These are phyloP conservation scores for Pandemis heparana DNA, from an alignment of 2,888 invertebrate species.

Conservation along the genomic window DNA sequence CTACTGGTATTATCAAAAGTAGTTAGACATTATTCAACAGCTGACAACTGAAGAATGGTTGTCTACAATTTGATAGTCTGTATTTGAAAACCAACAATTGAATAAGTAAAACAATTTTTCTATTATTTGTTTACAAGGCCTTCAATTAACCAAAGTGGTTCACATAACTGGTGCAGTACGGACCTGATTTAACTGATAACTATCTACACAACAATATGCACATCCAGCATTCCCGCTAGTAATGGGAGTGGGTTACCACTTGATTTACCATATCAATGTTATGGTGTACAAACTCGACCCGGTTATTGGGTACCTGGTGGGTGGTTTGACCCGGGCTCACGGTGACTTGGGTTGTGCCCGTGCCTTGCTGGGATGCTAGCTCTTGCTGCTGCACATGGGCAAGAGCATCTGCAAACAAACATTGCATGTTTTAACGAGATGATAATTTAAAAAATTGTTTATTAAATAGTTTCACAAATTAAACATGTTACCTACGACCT, in stretches of 20 bases:
- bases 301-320: constrained; percentile 84
- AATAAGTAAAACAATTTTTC: too few species aligned
- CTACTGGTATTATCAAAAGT: too few species aligned
- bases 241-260: constrained; percentile 72
- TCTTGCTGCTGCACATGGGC: constrained; percentile 82
- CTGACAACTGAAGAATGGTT: too few species aligned
- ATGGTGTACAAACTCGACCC: constrained; percentile 85
- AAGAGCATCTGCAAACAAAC: constrained; percentile 67
- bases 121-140: too few species aligned
- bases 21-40: too few species aligned
- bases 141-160: neutral
- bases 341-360: constrained; percentile 66
- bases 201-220: constrained; percentile 66
- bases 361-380: constrained; percentile 66
- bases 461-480: too few species aligned
- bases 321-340: constrained; percentile 69
- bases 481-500: too few species aligned
- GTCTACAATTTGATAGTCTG: too few species aligned
- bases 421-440: neutral
- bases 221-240: constrained; percentile 74
- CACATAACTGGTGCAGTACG: neutral
- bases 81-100: too few species aligned
- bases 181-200: constrained; percentile 12
- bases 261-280: constrained; percentile 85
- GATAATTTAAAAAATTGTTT: too few species aligned